phyloP scores from a whole-genome alignment of 2,797 vertebrate species.

The Crypturellus tataupa region DNA sequence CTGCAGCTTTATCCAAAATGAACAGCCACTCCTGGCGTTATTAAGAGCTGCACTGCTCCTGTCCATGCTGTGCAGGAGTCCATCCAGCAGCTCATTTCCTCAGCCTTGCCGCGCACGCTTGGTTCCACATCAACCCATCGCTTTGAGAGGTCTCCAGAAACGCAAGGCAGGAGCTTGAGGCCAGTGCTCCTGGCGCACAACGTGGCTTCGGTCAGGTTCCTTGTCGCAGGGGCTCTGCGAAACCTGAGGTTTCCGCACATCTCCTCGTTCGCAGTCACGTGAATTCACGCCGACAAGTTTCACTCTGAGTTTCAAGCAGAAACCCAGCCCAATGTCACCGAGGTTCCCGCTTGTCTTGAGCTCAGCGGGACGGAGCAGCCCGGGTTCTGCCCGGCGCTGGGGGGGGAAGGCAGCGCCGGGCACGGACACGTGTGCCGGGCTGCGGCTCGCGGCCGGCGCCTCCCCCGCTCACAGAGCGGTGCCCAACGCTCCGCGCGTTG shows the following conservation, averaged over 20 bases:
- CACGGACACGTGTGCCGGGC: fast-evolving
- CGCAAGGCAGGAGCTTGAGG: background rate
- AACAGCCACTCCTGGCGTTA: background rate
- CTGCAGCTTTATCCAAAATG: background rate
- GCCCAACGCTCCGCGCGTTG: constrained; percentile 81
- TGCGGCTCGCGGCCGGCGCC: background rate
- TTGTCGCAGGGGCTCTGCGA: background rate
- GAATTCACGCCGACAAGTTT: background rate
- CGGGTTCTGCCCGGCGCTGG: background rate
- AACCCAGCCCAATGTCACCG: background rate
- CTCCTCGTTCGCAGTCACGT: fast-evolving
- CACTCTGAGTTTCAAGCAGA: background rate
- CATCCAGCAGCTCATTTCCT: background rate
- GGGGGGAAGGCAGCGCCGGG: background rate
- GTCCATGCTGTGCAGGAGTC: background rate
- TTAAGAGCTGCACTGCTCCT: background rate
- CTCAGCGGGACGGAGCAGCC: background rate
- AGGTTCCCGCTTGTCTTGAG: background rate
- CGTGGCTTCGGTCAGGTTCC: no score
- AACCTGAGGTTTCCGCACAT: background rate
- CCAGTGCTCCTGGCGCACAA: fast-evolving
- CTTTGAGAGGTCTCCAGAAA: background rate
- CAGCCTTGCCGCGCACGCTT: background rate
- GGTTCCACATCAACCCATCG: background rate
- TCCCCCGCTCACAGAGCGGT: constrained; percentile 59